phyloP scores from a whole-genome alignment of 2,797 vertebrate species.

The Gallinago solitaria region DNA sequence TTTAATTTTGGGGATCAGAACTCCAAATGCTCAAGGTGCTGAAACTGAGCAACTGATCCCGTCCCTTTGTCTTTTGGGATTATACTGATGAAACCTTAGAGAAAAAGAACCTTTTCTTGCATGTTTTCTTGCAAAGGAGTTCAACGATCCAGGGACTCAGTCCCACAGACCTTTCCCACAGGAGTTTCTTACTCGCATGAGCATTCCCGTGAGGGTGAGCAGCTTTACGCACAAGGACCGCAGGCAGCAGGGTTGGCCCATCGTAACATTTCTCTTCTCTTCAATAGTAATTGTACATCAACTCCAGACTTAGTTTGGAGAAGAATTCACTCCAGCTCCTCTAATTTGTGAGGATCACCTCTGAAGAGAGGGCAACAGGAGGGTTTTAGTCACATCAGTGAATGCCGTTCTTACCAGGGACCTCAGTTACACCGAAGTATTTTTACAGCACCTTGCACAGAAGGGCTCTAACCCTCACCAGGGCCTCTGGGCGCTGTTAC shows the following conservation, averaged over 20 bases:
- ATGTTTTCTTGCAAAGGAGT: neutral
- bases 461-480: neutral
- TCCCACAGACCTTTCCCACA: neutral
- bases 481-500: neutral
- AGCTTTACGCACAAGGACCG: constrained; percentile 11
- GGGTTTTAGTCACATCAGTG: neutral
- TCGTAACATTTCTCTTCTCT: neutral
- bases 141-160: neutral
- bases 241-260: neutral
- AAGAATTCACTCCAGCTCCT: neutral
- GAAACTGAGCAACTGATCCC: neutral
- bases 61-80: neutral
- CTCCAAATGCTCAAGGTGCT: neutral
- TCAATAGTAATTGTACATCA: neutral
- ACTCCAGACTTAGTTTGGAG: neutral
- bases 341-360: neutral
- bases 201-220: constrained; percentile 27
- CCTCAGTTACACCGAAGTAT: neutral
- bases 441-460: neutral
- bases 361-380: neutral
- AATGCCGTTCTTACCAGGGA: neutral
- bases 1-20: constrained; percentile 14
- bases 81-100: neutral
- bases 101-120: constrained; percentile 7
- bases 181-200: neutral